phyloP scores from a whole-genome alignment of 1,140 invertebrate genomes.

The Neodiprion lecontei region DNA sequence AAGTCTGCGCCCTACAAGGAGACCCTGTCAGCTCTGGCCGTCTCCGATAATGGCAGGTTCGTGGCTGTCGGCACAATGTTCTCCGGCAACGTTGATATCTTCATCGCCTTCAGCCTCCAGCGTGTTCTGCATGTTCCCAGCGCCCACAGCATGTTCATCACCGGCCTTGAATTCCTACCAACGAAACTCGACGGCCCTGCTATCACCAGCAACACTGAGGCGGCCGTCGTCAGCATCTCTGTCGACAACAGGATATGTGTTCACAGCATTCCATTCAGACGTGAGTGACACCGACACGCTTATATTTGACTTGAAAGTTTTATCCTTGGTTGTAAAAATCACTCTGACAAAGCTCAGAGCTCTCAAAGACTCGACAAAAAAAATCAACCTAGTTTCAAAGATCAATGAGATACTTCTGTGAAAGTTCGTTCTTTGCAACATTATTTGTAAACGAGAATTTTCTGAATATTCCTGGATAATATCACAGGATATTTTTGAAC shows the following conservation, averaged over 20 bases:
- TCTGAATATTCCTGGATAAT: neutral
- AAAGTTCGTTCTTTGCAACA: too few relatives aligned
- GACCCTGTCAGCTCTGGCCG: conserved; percentile 83
- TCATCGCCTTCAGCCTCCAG: conserved; percentile 91
- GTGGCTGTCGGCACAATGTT: conserved; percentile 93
- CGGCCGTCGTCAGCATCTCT: conserved; percentile 91
- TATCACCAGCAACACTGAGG: conserved; percentile 76
- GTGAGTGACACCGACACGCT: conserved; percentile 64
- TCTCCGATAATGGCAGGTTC: conserved; percentile 90
- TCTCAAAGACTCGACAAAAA: conserved; percentile 3
- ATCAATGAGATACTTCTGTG: neutral
- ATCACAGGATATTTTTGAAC: neutral
- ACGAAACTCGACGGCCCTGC: conserved; percentile 69
- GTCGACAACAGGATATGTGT: conserved; percentile 93
- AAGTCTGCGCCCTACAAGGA: conserved; percentile 71
- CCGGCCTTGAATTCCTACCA: conserved; percentile 88
- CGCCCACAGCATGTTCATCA: conserved; percentile 94
- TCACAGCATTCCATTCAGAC: conserved; percentile 83
- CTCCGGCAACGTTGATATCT: conserved; percentile 88
- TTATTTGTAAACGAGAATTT: neutral
- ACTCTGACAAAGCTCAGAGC: too few relatives aligned
- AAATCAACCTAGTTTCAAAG: conserved; percentile 22
- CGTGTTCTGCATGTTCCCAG: conserved; percentile 79
- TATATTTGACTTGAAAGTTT: conserved; percentile 19
- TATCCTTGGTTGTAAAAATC: too few relatives aligned